Evolutionary conservation across 2,113 vertebrate species (phyloP).

Genomic region (Cephalopholis sonnerati): DNA sequence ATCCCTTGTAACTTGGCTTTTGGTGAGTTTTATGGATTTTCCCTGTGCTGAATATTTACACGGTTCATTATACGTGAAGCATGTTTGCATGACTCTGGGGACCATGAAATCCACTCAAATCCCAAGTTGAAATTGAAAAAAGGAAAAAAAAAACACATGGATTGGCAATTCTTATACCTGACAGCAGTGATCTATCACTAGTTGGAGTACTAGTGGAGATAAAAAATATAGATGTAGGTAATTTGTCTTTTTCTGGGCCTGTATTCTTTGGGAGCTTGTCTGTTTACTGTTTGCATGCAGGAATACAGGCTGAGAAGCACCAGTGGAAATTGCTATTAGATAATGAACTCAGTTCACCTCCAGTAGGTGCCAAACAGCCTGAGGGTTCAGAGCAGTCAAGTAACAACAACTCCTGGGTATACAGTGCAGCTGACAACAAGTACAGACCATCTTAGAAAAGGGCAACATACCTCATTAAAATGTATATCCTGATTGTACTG

Average conservation of each 20-base stretch:
- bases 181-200: slow-evolving; percentile 15
- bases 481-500: slow-evolving; percentile 44
- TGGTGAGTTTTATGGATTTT: slow-evolving; percentile 22
- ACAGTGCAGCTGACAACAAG: slow-evolving; percentile 71
- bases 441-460: slow-evolving; percentile 57
- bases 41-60: slow-evolving; percentile 37
- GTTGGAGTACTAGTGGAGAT: slow-evolving; percentile 6
- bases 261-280: slow-evolving; percentile 33
- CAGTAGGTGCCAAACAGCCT: slow-evolving; percentile 74
- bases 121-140: neutral
- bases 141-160: neutral
- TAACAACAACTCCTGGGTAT: slow-evolving; percentile 76
- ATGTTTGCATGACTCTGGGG: slow-evolving; percentile 20
- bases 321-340: slow-evolving; percentile 75
- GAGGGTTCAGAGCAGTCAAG: slow-evolving; percentile 75
- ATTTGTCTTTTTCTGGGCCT: slow-evolving; percentile 37
- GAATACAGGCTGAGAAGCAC: slow-evolving; percentile 51
- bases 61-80: slow-evolving; percentile 22
- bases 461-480: slow-evolving; percentile 73
- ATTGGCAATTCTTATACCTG: neutral
- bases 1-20: slow-evolving; percentile 3
- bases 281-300: slow-evolving; percentile 70
- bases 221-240: slow-evolving; percentile 34
- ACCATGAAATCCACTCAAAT: slow-evolving; percentile 44
- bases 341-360: slow-evolving; percentile 78